Base-by-base conservation (phyloP, 2,797 vertebrate genomes). In the Danio tinwini region DNA sequence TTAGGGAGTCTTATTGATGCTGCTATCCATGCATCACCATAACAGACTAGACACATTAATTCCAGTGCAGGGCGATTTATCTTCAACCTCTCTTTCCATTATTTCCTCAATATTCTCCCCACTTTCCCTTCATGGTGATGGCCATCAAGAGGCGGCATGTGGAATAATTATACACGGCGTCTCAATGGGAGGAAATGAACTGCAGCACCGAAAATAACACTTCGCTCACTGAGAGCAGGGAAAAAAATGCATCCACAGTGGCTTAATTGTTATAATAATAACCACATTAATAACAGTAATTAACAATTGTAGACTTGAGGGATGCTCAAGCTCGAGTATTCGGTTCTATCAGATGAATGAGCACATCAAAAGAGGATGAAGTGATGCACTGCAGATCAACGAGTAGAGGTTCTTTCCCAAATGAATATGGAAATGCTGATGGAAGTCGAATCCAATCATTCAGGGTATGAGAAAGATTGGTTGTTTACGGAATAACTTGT, bases 131-230 rank as follows among this genome's bases (percentile, higher is more conserved):
- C 79, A 29, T 58, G 52, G 45, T 68, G 44, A 81, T 44, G 44
- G 85, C 64, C 55, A 86, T 86, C 69, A 74, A 76, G 71, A 85
- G 47, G 11, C 77, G 19, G 79, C 40, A 42, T 80, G 65, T 81
- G 78, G 86, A 85, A 86, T 89, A 88, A 91, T 90, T 87, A 86
- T 13, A 64, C 52, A 19, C 6, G n/a, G 62, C 67, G 55, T 68
- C 63, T 79, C 63, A 19, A 37, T 69, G 74, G 49, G 49, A 82
- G 81, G 78, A 85, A 84, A 85, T 78, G 67, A 87, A 83, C 62
- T 72, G 71, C 52, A 11, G 70, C 62, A 78, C 69, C 52, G 67
- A 79, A 84, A 80, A 85, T 71, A 82, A 69, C 76, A 53, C 63
- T 82, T 3, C 0, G 19, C 7, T 11, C n/a, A 6, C 47, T 52